These are phyloP conservation scores for Malthinus seriepunctatus DNA, from an alignment of 2,888 invertebrate species.

Conservation along the genomic window DNA sequence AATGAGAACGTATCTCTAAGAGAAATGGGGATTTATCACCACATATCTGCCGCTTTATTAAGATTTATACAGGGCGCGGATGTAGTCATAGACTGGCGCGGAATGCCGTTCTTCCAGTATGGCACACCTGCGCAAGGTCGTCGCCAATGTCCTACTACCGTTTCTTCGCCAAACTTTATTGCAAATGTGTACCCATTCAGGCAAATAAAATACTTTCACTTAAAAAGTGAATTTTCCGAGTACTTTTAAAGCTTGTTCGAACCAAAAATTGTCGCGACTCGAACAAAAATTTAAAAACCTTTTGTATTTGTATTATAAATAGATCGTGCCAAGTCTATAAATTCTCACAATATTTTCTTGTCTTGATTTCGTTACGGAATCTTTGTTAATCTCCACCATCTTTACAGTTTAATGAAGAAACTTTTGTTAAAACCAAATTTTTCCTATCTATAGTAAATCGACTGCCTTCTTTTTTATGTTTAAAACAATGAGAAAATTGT, in stretches of 20 bases:
- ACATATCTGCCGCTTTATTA: slow-evolving; percentile 56
- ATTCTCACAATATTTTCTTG: slow-evolving; percentile 8
- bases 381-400: slow-evolving; percentile 11
- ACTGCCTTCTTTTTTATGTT: slow-evolving; percentile 14
- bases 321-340: slow-evolving; percentile 6
- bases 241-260: too few species aligned
- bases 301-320: slow-evolving; percentile 3
- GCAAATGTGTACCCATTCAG: slow-evolving; percentile 17
- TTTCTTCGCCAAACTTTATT: slow-evolving; percentile 25
- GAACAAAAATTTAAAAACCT: too few species aligned
- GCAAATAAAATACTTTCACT: slow-evolving; percentile 21
- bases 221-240: slow-evolving; percentile 19
- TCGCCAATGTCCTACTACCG: slow-evolving; percentile 27
- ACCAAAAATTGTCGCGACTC: too few species aligned
- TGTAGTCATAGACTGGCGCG: slow-evolving; percentile 34
- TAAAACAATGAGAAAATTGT: slow-evolving; percentile 16
- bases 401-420: slow-evolving; percentile 14
- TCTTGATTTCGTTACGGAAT: slow-evolving; percentile 11
- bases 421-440: slow-evolving; percentile 21
- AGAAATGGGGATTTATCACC: slow-evolving; percentile 58
- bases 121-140: slow-evolving; percentile 43
- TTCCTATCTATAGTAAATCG: slow-evolving; percentile 10
- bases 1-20: slow-evolving; percentile 57
- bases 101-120: slow-evolving; percentile 41
- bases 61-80: slow-evolving; percentile 54